Base-by-base conservation (phyloP, 2,797 vertebrate genomes). In the Gymnoscopelus braueri region DNA sequence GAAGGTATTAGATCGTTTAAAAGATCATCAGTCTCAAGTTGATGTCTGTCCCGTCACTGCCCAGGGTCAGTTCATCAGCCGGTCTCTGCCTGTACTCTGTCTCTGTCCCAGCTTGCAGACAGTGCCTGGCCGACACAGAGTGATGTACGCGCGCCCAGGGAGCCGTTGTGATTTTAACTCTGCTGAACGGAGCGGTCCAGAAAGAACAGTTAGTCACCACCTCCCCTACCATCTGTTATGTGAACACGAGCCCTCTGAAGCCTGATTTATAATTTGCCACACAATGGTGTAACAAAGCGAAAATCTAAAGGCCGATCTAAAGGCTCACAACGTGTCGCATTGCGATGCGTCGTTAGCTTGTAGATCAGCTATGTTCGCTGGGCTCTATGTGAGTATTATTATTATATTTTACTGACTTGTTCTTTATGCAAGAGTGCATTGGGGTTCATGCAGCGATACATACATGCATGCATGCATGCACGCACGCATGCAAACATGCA, bases 101-200 rank as follows among this genome's bases (percentile, higher is more conserved):
- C 39, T 5, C 56, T 57, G 69, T 69, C 57, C 63, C 0, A 1
- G 78, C 69, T 67, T 63, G 51, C 29, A 53, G 23, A 61, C 57
- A 58, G 74, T 60, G 80, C 68, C 77, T 83, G 68, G 67, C 78
- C 39, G 76, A 81, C 58, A 39, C 71, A 5, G 74, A 76, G 74
- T 88, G 83, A 87, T 85, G 79, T 83, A 86, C 77, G 58, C 0
- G 69, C 61, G 84, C 75, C 85, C 67, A 63, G 88, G 87, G 85
- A 86, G 73, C 77, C 5, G 51, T 89, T 85, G 75, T 68, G 69
- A 44, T 85, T 83, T 86, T 77, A 13, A 87, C 80, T 66, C 71
- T 71, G 69, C 83, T 87, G 80, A 86, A 88, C 74, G 67, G 69
- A 82, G 75, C 14, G 35, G 79, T 81, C 73, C 81, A 63, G 65